Evolutionary conservation across 2,888 invertebrate species (phyloP).

Genomic region (Argyra leucocephala): DNA sequence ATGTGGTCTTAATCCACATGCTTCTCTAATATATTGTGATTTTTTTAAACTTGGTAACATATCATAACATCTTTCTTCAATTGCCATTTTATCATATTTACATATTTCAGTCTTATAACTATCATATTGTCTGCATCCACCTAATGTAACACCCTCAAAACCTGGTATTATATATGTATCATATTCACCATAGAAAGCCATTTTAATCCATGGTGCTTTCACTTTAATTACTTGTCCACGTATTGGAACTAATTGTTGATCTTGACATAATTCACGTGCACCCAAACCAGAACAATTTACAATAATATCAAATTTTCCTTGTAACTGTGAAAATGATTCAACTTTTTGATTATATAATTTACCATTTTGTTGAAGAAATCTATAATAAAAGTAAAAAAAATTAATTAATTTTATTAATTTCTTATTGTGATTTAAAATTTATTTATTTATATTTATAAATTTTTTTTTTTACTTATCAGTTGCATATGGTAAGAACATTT

Average conservation of each 20-base stretch:
- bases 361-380: conserved; percentile 56
- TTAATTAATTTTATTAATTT: not conserved
- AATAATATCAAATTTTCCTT: conserved; percentile 55
- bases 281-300: conserved; percentile 82
- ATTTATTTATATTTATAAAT: not conserved
- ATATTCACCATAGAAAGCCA: conserved; percentile 75
- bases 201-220: conserved; percentile 81
- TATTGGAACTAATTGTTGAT: conserved; percentile 65
- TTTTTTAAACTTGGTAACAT: conserved; percentile 60
- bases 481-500: conserved; percentile 69
- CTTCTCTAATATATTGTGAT: conserved; percentile 52
- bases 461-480: conserved; percentile 49
- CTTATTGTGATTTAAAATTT: not conserved
- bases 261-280: conserved; percentile 66
- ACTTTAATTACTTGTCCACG: conserved; percentile 76
- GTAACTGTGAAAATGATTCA: conserved; percentile 52
- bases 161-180: conserved; percentile 81
- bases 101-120: conserved; percentile 60
- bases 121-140: conserved; percentile 76
- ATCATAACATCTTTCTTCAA: conserved; percentile 67
- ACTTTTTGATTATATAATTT: conserved; percentile 50
- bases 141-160: conserved; percentile 63
- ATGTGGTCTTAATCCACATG: conserved; percentile 77
- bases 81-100: conserved; percentile 63
- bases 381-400: conserved; percentile 29